A percentile compares a stretch with the other conserved stretches of the same genome.
Evolutionary conservation across 2,113 vertebrate species (phyloP).

Genomic region (Herpailurus yagouaroundi): DNA sequence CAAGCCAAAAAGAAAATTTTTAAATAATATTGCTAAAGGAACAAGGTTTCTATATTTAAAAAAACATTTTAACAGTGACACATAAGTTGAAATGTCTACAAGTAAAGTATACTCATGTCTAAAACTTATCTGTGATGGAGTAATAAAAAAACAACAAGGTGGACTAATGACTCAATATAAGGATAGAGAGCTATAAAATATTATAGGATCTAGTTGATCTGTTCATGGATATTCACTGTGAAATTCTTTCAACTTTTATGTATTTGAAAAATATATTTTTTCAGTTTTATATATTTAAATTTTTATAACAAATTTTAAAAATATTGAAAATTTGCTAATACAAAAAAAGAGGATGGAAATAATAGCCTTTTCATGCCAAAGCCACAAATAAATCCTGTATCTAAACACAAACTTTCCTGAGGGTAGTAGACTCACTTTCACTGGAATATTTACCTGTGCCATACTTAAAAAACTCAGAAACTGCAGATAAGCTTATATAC

Average conservation of each 20-base stretch:
- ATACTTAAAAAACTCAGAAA: not conserved
- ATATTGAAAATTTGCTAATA: not conserved
- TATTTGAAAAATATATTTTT: constrained; percentile 16
- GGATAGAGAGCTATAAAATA: not conserved
- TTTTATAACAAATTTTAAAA: not conserved
- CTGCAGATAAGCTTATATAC: not conserved
- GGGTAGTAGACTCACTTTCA: not conserved
- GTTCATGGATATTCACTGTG: not conserved
- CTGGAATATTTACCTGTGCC: not conserved
- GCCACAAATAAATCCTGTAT: not conserved
- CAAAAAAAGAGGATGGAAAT: not conserved
- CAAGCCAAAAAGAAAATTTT: not conserved
- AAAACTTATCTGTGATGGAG: not conserved
- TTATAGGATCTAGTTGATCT: not conserved
- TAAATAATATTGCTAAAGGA: not conserved
- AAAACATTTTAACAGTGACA: not conserved
- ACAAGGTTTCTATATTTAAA: not conserved
- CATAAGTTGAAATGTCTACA: not conserved
- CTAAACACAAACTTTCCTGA: not conserved
- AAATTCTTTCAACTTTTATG: not conserved
- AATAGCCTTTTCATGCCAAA: not conserved
- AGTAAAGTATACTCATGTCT: not conserved
- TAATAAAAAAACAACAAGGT: not conserved
- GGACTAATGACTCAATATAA: not conserved
- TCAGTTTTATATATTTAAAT: not conserved